Percentiles rank a stretch among this genome's conserved stretches.
phyloP scores from a whole-genome alignment of 2,888 invertebrate species.

The Maniola hyperantus region DNA sequence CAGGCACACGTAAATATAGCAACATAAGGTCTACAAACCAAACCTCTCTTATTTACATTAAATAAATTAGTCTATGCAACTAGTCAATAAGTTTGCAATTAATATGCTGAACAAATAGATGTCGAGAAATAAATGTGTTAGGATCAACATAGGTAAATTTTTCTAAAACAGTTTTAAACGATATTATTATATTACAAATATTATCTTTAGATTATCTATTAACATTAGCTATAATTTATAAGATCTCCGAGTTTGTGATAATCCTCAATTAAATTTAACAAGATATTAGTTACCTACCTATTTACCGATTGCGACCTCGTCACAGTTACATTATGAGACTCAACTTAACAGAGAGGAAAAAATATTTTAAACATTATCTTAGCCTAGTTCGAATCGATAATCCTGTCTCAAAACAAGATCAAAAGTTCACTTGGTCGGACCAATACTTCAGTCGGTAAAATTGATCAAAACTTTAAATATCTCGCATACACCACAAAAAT shows the following conservation, averaged over 20 bases:
- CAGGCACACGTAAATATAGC: conserved; percentile 75
- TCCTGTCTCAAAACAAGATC: conserved; percentile 78
- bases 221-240: conserved; percentile 81
- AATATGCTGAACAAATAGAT: conserved; percentile 60
- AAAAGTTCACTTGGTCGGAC: conserved; percentile 82
- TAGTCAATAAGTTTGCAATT: conserved; percentile 70
- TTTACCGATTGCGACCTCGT: conserved; percentile 63
- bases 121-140: conserved; percentile 69
- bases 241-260: conserved; percentile 78
- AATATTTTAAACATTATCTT: conserved; percentile 65
- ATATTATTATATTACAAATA: conserved; percentile 74
- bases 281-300: conserved; percentile 80
- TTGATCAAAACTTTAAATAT: conserved; percentile 72
- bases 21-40: conserved; percentile 67
- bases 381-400: conserved; percentile 73
- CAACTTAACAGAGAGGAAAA: conserved; percentile 69
- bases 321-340: conserved; percentile 58
- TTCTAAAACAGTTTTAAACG: conserved; percentile 79
- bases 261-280: conserved; percentile 78
- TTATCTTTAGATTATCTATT: conserved; percentile 76
- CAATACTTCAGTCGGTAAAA: conserved; percentile 81
- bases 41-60: conserved; percentile 71
- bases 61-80: conserved; percentile 60
- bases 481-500: conserved; percentile 44
- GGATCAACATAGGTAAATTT: conserved; percentile 81